phyloP scores from a whole-genome alignment of 2,797 vertebrate genomes.

The Sebastes umbrosus region DNA sequence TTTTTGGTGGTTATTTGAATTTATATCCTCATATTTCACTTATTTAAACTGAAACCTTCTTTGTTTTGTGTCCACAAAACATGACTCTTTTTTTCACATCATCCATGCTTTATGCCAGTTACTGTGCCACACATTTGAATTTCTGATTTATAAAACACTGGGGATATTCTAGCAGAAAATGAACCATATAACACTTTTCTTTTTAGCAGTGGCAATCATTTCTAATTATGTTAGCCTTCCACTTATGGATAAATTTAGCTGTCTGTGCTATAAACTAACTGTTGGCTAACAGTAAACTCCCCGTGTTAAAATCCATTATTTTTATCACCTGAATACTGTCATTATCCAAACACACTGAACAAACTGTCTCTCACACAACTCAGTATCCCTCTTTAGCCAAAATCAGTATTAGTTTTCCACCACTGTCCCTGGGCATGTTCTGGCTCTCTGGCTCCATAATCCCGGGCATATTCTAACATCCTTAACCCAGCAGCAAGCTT shows the following conservation, averaged over 20 bases:
- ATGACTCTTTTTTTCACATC: background rate
- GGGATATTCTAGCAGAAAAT: background rate
- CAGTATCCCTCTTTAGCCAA: slow-evolving; percentile 52
- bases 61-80: background rate
- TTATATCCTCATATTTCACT: background rate
- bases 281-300: slow-evolving; percentile 18
- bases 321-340: slow-evolving; percentile 43
- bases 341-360: slow-evolving; percentile 45
- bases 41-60: background rate
- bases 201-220: slow-evolving; percentile 21
- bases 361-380: slow-evolving; percentile 39
- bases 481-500: slow-evolving; percentile 66
- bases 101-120: background rate
- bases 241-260: slow-evolving; percentile 28
- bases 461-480: slow-evolving; percentile 66
- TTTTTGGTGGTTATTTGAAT: background rate
- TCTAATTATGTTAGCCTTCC: slow-evolving; percentile 15
- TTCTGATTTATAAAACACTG: background rate
- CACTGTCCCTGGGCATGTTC: slow-evolving; percentile 64
- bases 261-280: slow-evolving; percentile 31
- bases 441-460: slow-evolving; percentile 58
- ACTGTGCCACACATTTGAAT: slow-evolving; percentile 6
- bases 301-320: slow-evolving; percentile 34
- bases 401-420: slow-evolving; percentile 68
- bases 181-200: background rate